phyloP scores from a whole-genome alignment of 2,888 invertebrate species.

The Griposia aprilina region DNA sequence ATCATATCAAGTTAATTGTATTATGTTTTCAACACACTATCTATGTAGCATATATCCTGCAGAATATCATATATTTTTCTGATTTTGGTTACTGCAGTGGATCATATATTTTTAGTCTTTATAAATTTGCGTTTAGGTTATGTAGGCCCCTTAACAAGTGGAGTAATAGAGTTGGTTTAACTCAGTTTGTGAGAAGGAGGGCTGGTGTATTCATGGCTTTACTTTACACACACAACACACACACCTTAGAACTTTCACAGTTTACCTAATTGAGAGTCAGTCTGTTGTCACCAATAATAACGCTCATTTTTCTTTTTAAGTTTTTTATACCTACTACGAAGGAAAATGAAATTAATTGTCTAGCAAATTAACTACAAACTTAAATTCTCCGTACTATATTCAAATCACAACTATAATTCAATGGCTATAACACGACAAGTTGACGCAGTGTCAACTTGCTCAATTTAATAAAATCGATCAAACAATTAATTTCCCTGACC shows the following conservation, averaged over 20 bases:
- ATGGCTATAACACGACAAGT: not conserved
- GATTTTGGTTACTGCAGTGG: no score
- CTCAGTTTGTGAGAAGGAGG: not conserved
- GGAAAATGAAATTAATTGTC: not conserved
- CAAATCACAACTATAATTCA: not conserved
- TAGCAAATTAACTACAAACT: not conserved
- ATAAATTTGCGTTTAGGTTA: no score
- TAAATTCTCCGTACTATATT: not conserved
- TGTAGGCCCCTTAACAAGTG: no score
- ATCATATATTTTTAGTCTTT: no score
- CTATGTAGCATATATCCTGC: no score
- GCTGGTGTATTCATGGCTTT: not conserved
- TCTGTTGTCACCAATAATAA: not conserved
- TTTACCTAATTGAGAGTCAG: not conserved
- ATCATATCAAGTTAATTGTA: no score
- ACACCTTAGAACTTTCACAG: not conserved
- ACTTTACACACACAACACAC: no score
- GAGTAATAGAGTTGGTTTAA: slow-evolving; percentile 4
- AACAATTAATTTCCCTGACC: not conserved
- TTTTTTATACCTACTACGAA: not conserved
- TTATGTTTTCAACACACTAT: no score
- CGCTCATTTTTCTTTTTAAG: not conserved
- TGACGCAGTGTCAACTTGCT: not conserved
- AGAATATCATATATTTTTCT: no score
- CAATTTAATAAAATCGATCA: no score